Percentiles rank a stretch among this genome's conserved stretches.
Evolutionary conservation across 2,888 invertebrate genomes (phyloP).

Genomic region (Ypsolopha scabrella): DNA sequence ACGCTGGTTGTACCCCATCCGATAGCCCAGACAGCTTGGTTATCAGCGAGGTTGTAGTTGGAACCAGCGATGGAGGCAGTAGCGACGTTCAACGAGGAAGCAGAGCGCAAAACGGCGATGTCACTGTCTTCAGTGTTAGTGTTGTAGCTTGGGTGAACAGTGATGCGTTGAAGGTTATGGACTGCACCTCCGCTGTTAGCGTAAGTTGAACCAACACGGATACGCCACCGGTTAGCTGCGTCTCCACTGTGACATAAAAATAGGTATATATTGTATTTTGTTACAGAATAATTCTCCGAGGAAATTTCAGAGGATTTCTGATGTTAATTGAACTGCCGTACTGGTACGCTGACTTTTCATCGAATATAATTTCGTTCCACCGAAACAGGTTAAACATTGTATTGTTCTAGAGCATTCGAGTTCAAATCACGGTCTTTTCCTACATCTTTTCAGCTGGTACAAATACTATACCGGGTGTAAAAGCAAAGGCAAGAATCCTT

Average conservation of each 20-base stretch:
- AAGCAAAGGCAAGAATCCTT: too few species aligned
- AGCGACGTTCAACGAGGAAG: constrained; percentile 16
- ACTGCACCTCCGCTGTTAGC: constrained; percentile 29
- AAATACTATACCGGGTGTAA: too few species aligned
- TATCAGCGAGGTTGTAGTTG: constrained; percentile 26
- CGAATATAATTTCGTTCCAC: too few species aligned
- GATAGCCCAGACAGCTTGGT: constrained; percentile 35
- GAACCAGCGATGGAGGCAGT: constrained; percentile 25
- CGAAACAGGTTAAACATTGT: too few species aligned
- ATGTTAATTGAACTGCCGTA: not conserved
- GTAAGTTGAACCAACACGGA: constrained; percentile 27
- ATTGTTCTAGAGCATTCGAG: too few species aligned
- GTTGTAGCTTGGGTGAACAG: constrained; percentile 35
- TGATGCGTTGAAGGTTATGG: constrained; percentile 12
- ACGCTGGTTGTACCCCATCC: constrained; percentile 46
- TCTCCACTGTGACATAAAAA: not conserved
- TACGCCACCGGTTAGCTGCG: constrained; percentile 18
- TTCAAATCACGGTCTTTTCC: too few species aligned
- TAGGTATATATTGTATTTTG: not conserved
- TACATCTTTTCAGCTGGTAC: too few species aligned
- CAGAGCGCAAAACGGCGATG: constrained; percentile 31
- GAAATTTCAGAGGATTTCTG: not conserved
- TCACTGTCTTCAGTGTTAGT: constrained; percentile 23
- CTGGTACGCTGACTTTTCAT: too few species aligned
- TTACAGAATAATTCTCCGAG: not conserved